phyloP scores from a whole-genome alignment of 2,113 vertebrate genomes.

The Pelusios castaneus region DNA sequence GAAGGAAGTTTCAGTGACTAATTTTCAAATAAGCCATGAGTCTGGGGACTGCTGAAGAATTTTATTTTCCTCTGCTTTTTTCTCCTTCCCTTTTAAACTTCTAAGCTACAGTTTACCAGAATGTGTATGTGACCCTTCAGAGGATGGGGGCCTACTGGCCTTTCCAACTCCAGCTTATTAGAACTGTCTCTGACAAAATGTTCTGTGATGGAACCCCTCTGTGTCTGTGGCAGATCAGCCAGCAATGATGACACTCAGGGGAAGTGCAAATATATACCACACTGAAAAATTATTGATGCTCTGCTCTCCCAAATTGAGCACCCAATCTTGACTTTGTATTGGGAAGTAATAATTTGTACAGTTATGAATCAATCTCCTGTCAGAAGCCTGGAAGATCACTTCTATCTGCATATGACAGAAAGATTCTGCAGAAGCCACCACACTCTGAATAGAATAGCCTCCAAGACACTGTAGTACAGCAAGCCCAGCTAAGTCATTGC shows the following conservation, averaged over 20 bases:
- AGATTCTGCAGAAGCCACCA: not conserved
- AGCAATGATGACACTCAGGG: not conserved
- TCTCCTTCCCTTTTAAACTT: not conserved
- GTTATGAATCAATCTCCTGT: not conserved
- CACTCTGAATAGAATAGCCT: constrained; percentile 18
- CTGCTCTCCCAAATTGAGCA: not conserved
- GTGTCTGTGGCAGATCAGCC: not conserved
- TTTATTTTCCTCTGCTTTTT: not conserved
- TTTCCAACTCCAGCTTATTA: not conserved
- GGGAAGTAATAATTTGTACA: not conserved
- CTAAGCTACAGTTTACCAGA: not conserved
- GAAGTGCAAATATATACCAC: not conserved
- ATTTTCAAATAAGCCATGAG: not conserved
- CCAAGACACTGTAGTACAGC: not conserved
- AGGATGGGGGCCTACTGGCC: not conserved
- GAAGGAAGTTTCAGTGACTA: not conserved
- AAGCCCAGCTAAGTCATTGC: constrained; percentile 73
- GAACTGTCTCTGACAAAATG: not conserved
- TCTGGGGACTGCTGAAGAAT: not conserved
- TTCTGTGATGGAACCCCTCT: not conserved
- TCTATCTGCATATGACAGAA: not conserved
- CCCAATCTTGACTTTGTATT: not conserved
- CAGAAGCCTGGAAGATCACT: constrained; percentile 10
- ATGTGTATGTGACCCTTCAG: not conserved
- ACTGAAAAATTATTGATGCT: not conserved